Evolutionary conservation across 2,113 vertebrate genomes (phyloP).

Genomic region (Vulpes vulpes): DNA sequence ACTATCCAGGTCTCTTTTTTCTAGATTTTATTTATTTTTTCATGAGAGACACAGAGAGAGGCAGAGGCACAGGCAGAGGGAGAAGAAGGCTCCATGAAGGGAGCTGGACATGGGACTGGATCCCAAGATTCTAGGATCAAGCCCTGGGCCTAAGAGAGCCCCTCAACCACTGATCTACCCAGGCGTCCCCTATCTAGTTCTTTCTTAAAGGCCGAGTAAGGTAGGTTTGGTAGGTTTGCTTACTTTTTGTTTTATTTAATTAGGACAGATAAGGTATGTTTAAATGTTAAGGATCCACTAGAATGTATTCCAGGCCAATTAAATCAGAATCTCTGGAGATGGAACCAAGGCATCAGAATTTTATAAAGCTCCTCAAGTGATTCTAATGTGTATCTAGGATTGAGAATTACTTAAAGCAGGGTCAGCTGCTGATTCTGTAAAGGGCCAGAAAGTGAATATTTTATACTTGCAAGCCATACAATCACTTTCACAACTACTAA

Average conservation of each 20-base stretch:
- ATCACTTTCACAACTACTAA: neutral
- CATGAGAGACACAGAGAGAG: too few species aligned
- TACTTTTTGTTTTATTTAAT: conserved; percentile 33
- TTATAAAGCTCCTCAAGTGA: neutral
- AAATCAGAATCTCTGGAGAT: neutral
- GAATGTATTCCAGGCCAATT: neutral
- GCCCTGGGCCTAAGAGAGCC: too few species aligned
- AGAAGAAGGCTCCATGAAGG: too few species aligned
- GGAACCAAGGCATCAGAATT: neutral
- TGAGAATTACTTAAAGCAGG: neutral
- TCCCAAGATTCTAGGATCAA: too few species aligned
- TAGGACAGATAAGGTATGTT: neutral
- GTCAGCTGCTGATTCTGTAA: neutral
- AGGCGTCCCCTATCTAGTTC: neutral
- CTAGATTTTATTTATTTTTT: too few species aligned
- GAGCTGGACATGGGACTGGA: too few species aligned
- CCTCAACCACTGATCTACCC: too few species aligned
- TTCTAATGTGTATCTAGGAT: neutral
- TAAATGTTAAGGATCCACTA: neutral
- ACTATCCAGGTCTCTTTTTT: neutral
- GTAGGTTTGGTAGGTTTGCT: neutral
- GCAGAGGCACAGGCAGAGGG: too few species aligned
- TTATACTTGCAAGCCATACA: neutral
- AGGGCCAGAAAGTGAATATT: neutral
- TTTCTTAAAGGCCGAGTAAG: neutral